Evolutionary conservation across 2,797 vertebrate genomes (phyloP).

Genomic region (Aplochiton taeniatus): DNA sequence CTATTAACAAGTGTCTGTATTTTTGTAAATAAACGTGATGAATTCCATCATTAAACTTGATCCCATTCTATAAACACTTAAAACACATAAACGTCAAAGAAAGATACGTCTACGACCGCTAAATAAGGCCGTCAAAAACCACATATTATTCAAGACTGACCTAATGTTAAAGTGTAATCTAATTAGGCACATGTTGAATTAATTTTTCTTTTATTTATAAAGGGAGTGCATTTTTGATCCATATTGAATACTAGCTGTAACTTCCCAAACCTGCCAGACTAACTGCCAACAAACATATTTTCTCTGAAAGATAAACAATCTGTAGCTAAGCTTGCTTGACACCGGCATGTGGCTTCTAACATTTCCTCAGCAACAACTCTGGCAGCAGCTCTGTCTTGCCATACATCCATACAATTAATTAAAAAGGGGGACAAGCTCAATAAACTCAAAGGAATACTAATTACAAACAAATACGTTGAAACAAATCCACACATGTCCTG

Average conservation of each 20-base stretch:
- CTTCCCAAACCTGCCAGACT: background rate
- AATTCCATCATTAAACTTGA: conserved; percentile 63
- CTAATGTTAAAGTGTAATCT: conserved; percentile 59
- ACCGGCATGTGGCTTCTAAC: conserved; percentile 32
- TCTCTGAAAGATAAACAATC: background rate
- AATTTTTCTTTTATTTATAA: conserved; percentile 25
- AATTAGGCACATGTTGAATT: conserved; percentile 63
- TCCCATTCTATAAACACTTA: conserved; percentile 31
- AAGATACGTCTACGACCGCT: conserved; percentile 66
- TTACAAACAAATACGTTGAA: conserved; percentile 61
- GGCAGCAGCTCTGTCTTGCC: conserved; percentile 16
- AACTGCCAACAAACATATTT: background rate
- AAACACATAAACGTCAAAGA: conserved; percentile 32
- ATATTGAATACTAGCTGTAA: background rate
- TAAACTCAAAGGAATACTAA: conserved; percentile 57
- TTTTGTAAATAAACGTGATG: conserved; percentile 69
- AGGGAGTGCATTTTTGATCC: background rate
- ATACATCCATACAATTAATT: conserved; percentile 50
- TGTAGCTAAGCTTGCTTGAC: background rate
- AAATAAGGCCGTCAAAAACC: conserved; percentile 63
- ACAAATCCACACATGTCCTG: conserved; percentile 56
- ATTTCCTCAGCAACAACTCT: conserved; percentile 14
- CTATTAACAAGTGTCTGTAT: conserved; percentile 68
- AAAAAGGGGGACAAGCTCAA: conserved; percentile 57
- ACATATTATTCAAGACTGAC: conserved; percentile 59